A percentile compares a stretch with the other conserved stretches of the same genome.
phyloP scores from a whole-genome alignment of 2,888 invertebrate genomes.

The Orthosia incerta region DNA sequence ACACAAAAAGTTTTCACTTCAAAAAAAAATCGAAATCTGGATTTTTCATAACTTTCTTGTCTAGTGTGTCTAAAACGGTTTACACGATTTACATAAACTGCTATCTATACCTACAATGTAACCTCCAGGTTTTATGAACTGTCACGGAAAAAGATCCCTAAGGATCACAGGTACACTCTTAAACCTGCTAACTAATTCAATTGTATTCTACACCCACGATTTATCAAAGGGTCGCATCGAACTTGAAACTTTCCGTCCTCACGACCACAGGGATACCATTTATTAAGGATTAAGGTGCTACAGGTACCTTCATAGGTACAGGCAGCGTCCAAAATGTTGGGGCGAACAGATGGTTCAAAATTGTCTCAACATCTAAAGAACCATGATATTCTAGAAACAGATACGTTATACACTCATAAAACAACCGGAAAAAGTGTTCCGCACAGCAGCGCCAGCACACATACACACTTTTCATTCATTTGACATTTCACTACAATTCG shows the following conservation, averaged over 20 bases:
- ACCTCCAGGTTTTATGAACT: constrained; percentile 29
- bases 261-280: constrained; percentile 31
- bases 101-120: constrained; percentile 3
- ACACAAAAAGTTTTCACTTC: no score
- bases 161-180: constrained; percentile 5
- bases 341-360: background rate
- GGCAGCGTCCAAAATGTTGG: background rate
- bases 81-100: constrained; percentile 22
- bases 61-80: constrained; percentile 9
- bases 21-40: no score
- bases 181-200: constrained; percentile 55
- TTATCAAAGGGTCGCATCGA: constrained; percentile 45
- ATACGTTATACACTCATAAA: no score
- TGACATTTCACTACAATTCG: no score
- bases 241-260: constrained; percentile 47
- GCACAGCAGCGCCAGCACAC: no score
- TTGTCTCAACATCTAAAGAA: background rate
- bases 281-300: constrained; percentile 15
- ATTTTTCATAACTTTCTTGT: background rate
- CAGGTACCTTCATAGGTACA: constrained; percentile 14
- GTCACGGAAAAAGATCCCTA: constrained; percentile 9
- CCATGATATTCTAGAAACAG: no score
- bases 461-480: no score
- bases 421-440: no score
- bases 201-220: constrained; percentile 12